A percentile compares a stretch with the other conserved stretches of the same genome.
Conservation (phyloP, 1,140 invertebrate genomes). For the Parasteatoda tepidariorum region DNA sequence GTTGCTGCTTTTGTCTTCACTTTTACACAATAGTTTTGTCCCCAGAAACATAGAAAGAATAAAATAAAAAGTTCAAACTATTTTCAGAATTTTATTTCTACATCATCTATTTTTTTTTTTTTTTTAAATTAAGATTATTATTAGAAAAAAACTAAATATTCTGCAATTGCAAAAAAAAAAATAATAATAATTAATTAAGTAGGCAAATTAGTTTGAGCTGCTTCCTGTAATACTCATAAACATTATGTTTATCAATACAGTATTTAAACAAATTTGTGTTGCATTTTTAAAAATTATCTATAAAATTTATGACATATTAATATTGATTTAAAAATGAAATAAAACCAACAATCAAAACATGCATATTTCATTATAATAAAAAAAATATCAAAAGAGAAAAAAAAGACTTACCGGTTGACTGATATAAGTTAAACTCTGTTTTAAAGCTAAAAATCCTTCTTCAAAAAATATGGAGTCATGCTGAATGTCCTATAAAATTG, state of each 20-base stretch:
- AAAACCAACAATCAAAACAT: background rate
- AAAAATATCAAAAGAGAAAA: background rate
- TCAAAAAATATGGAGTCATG: slow-evolving; percentile 78
- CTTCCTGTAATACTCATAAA: background rate
- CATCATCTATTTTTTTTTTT: too few species aligned
- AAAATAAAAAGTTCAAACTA: too few species aligned
- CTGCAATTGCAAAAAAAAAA: too few species aligned
- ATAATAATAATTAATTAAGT: too few species aligned
- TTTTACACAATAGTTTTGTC: too few species aligned
- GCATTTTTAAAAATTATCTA: background rate
- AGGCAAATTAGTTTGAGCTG: too few species aligned
- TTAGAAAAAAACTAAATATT: too few species aligned
- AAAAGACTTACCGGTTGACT: slow-evolving; percentile 74
- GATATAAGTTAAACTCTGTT: slow-evolving; percentile 75
- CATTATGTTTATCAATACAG: background rate
- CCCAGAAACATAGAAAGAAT: too few species aligned
- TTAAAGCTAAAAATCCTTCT: slow-evolving; percentile 76
- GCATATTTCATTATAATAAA: background rate
- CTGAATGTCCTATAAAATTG: slow-evolving; percentile 73
- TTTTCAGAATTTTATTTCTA: too few species aligned
- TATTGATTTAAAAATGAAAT: background rate
- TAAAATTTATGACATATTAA: background rate
- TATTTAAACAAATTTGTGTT: background rate
- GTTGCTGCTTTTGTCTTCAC: too few species aligned
- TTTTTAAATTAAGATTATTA: too few species aligned